Evolutionary conservation across 1,140 invertebrate species (phyloP).

Genomic region (Sarcophaga bullata): DNA sequence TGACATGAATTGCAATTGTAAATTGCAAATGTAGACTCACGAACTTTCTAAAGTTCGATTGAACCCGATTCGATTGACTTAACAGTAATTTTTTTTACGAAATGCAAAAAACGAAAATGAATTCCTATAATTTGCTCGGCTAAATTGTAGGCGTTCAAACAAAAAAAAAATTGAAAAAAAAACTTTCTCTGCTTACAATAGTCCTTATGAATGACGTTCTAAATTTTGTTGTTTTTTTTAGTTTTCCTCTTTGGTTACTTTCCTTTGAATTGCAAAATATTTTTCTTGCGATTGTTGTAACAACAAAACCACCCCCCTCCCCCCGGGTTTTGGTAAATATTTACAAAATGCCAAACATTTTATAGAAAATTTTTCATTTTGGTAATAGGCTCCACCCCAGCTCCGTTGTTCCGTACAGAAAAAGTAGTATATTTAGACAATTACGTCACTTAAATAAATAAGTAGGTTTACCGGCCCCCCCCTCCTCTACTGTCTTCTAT

Average conservation of each 20-base stretch:
- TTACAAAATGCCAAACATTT: background rate
- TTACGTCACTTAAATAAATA: background rate
- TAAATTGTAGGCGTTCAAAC: conserved; percentile 8
- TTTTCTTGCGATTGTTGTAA: background rate
- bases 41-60: background rate
- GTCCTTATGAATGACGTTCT: conserved; percentile 2
- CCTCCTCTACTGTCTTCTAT: background rate
- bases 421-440: background rate
- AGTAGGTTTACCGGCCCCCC: background rate
- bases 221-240: background rate
- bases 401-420: no score
- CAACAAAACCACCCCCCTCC: background rate
- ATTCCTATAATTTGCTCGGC: background rate
- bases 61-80: background rate
- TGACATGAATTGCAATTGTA: conserved; percentile 24
- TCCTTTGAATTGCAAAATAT: background rate
- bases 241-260: background rate
- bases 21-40: background rate
- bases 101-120: background rate
- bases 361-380: background rate
- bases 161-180: background rate
- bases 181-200: background rate
- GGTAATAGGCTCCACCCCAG: background rate
- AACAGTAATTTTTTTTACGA: no score
- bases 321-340: background rate